Evolutionary conservation across 2,113 vertebrate genomes (phyloP).

Genomic region (Pristiophorus japonicus): DNA sequence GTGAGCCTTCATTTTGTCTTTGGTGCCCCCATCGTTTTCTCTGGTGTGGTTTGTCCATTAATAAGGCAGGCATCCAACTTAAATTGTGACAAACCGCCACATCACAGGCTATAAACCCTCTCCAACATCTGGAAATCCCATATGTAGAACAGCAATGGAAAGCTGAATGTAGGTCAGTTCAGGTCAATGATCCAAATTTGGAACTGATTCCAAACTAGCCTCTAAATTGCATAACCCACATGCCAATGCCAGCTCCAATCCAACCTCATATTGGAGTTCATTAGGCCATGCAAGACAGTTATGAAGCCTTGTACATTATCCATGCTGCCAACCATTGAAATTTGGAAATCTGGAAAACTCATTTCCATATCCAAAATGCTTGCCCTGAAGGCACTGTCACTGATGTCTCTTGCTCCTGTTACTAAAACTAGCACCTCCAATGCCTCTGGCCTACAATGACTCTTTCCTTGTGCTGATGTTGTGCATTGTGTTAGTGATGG

Average conservation of each 20-base stretch:
- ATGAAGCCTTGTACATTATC: background rate
- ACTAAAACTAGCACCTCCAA: background rate
- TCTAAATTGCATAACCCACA: too few relatives aligned
- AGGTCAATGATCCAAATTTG: background rate
- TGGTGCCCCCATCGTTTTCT: background rate
- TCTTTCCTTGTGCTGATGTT: background rate
- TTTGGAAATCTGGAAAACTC: background rate
- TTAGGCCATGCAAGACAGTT: background rate
- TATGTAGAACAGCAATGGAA: background rate
- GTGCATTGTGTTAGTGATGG: background rate
- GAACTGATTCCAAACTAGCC: background rate
- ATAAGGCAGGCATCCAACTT: background rate
- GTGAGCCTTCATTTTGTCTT: background rate
- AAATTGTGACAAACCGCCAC: background rate
- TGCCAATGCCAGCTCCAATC: background rate
- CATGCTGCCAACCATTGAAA: background rate
- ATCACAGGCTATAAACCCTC: too few relatives aligned
- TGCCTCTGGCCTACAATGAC: too few relatives aligned
- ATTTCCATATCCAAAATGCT: background rate
- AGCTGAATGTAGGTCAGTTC: background rate
- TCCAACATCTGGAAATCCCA: background rate
- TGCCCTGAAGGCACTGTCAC: too few relatives aligned
- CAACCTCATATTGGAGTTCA: background rate
- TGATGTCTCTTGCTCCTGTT: background rate
- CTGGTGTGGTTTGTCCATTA: background rate